Evolutionary conservation across 1,140 invertebrate species (phyloP), one percentile per base, ranked within the genome.

Genomic region (Ylistrum balloti): DNA sequence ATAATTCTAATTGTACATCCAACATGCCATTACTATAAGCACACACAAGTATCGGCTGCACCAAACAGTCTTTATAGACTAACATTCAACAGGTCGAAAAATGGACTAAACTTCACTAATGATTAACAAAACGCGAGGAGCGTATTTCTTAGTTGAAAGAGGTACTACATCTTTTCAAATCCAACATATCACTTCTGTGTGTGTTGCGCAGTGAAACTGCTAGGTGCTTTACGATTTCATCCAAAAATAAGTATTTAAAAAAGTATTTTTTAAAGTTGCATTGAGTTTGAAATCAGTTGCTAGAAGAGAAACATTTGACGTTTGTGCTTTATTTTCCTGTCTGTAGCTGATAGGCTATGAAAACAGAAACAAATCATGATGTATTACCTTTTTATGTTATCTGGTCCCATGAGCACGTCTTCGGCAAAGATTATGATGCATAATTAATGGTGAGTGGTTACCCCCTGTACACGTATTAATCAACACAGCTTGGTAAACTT

Each of bases 391-490:
- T 74, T 74, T 74, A 28, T 74, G 56, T 74, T 74, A 74, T 74
- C 56, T 74, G n/a, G 56, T n/a, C 56, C n/a, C 56, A 74, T 74
- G 56, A n/a, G 22, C 56, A n/a, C 85, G 28, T 89, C 74, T 89
- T 74, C 33, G 33, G 33, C 38, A 33, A 13, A 22, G 9, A 32
- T 28, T 33, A 33, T 45, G 33, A 32, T n/a, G 28, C n/a, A 87
- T 34, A 45, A 13, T 38, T 20, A 33, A 33, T 86, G 35, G 15
- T 32, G 33, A 86, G 20, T 35, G 33, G 34, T 11, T 88, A 86
- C 33, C 33, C 20, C n/a, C 10, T 48, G 9, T 85, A 35, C 38
- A 35, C 48, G n/a, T 28, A 33, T 88, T 0, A 88, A 34, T 87
- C 38, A 89, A 41, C 85, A 33, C n/a, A 87, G n/a, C 33, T 48